Evolutionary conservation across 2,797 vertebrate species (phyloP), one percentile per base, ranked within the genome.

Genomic region (Rhabdophis nuchalis): DNA sequence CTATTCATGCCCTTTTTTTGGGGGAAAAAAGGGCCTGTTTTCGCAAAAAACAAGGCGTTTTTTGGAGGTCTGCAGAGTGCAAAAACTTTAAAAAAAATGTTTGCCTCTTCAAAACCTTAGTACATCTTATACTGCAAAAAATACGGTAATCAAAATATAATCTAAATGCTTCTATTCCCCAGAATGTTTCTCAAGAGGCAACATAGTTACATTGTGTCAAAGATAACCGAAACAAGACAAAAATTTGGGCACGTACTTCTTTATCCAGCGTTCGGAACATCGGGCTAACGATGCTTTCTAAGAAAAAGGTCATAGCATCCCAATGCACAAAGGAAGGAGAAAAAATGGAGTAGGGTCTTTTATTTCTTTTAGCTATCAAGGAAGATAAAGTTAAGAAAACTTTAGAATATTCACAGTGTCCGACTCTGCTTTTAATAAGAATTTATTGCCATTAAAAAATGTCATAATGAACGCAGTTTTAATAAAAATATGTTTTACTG

Each of bases 251-350:
- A 97, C 96, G 20, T 98, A 99, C 99, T 95, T 99, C 98, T 94
- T 98, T 98, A 27, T 98, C 98, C 92, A 99, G 90, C 68, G 96
- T 97, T 97, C 98, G 98, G 93, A 99, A 98, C 94, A 99, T 97
- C 96, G 99, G 98, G 89, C 98, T 97, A 94, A 98, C 96, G 92
- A 99, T 96, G 1, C 98, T 98, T 96, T 99, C 99, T 1, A 98
- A 97, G 97, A 99, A 99, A 96, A 99, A 98, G 0, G 99, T 99
- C 98, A 99, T 98, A 77, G 99, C 99, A 41, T 99, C 99, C 99
- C 99, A 99, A 92, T 99, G 98, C 87, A 98, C 97, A 91, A 98
- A 98, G 32, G 98, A 98, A 3, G 98, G 98, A 10, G 98, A 99
- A 93, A 98, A 98, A 90, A 98, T 97, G 93, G 98, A 98, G 96